Evolutionary conservation across 1,140 invertebrate genomes (phyloP), one percentile per base, ranked within the genome.

Genomic region (Chymomyza costata): DNA sequence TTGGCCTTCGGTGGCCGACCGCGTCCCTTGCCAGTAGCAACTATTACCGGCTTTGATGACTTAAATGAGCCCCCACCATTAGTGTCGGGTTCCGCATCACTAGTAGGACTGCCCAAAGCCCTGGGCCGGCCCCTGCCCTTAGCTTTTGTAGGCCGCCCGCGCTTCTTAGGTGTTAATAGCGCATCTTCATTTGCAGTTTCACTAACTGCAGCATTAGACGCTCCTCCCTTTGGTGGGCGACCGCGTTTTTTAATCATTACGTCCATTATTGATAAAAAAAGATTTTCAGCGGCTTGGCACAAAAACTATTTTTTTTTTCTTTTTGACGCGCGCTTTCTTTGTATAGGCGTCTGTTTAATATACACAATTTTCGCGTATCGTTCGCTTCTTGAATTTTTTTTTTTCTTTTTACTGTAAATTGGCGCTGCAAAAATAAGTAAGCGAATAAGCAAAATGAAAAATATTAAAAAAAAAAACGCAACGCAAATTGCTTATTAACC

Each of bases 241-340:
- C 71, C 71, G 16, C 71, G 71, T 10, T 78, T 78, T 45, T 80
- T 78, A 0, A 56, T 30, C 2, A 32, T n/a, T n/a, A n/a, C 34
- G 3, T 14, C 13, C 11, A 34, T 3, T 8, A 34, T 34, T 14
- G 32, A 8, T 25, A 25, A 25, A 25, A 25, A 25, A 25, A 25
- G n/a, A 25, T 25, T 25, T 25, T 34, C 2, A 3, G 8, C 32
- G 32, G 8, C 32, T 5, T 34, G 8, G 32, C 6, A 18, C 10
- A 34, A 16, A 15, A 3, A 30, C 25, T 28, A 2, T 8, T 48
- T 48, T 40, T 39, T 18, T 30, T 16, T 6, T 1, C 3, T 28
- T 18, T 28, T 31, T 13, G 32, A 14, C 17, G 37, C 35, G 47
- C 25, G 14, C 21, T 49, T 46, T 46, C 17, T 19, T 11, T 15